phyloP scores from a whole-genome alignment of 2,888 invertebrate genomes.

The Rotaria socialis region DNA sequence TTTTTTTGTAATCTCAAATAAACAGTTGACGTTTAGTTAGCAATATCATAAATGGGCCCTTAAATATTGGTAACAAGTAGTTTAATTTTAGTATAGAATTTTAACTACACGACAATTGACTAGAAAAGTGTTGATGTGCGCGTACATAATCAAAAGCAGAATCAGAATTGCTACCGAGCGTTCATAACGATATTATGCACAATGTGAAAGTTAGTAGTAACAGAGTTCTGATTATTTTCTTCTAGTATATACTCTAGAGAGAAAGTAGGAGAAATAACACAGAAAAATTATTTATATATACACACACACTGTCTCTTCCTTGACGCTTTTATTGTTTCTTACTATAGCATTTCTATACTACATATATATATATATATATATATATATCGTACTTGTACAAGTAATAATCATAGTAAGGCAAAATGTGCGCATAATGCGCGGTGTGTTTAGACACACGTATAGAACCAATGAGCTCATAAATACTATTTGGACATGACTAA shows the following conservation, averaged over 20 bases:
- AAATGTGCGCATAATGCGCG: background rate
- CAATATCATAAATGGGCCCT: too few species aligned
- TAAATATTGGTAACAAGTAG: background rate
- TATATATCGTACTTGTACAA: background rate
- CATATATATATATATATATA: background rate
- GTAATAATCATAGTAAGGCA: background rate
- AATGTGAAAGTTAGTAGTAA: background rate
- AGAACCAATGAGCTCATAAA: background rate
- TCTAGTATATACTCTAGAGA: background rate
- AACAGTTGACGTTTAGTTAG: too few species aligned
- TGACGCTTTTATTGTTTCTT: background rate
- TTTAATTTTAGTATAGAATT: background rate
- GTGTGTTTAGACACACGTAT: background rate
- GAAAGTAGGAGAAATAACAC: background rate
- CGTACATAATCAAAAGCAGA: background rate
- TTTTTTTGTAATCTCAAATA: too few species aligned
- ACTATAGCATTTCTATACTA: background rate
- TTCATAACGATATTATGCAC: background rate
- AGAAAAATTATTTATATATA: background rate
- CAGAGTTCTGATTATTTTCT: background rate
- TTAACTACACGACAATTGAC: background rate
- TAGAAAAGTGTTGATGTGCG: background rate
- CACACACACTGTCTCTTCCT: background rate
- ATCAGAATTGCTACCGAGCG: background rate
- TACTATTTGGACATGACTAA: conserved; percentile 3